Base-by-base conservation (phyloP, 2,888 invertebrate species). In the Nipponacmea schrenckii region DNA sequence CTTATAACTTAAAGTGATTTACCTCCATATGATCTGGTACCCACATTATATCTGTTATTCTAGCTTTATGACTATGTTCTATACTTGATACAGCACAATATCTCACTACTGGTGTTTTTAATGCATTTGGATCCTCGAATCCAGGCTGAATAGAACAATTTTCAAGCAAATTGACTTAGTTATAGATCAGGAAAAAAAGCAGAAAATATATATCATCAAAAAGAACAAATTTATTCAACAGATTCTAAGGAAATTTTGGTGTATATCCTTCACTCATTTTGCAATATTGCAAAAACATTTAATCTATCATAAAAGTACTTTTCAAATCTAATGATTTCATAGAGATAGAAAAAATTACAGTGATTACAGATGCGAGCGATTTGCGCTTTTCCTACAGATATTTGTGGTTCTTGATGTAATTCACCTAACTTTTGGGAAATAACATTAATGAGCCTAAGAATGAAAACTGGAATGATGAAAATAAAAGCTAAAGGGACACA, bases 21-120 rank as follows among this genome's bases (percentile, higher is more conserved):
- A 88, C 87, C 85, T 89, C 87, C 80, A 88, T 81, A 76, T 89
- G 89, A 75, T 88, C 88, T 24, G 89, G 89, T 8, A 89, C 67
- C 89, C 89, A 89, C 68, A 80, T 79, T 31, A 89, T 74, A 72
- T 89, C 89, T n/a, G 87, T 87, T 65, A 89, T 83, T 5, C 88
- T 80, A 26, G 83, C 83, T 69, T 80, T 80, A 76, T 89, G 89
- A 65, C 88, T 86, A 77, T 85, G 80, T 71, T 89, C 89, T 70
- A 89, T 87, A 81, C 86, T 88, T 26, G 89, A 89, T 27, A 89
- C 87, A 17, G 88, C 89, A 79, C 86, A 87, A 78, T 88, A 88
- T 20, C 88, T 80, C 5, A 88, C 85, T 39, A 88, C 84, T 1
- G 88, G 87, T 14, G 86, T 87, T 77, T 87, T 87, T 74, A 87